Evolutionary conservation across 1,140 invertebrate species (phyloP).

Genomic region (Zaprionus camerounensis): DNA sequence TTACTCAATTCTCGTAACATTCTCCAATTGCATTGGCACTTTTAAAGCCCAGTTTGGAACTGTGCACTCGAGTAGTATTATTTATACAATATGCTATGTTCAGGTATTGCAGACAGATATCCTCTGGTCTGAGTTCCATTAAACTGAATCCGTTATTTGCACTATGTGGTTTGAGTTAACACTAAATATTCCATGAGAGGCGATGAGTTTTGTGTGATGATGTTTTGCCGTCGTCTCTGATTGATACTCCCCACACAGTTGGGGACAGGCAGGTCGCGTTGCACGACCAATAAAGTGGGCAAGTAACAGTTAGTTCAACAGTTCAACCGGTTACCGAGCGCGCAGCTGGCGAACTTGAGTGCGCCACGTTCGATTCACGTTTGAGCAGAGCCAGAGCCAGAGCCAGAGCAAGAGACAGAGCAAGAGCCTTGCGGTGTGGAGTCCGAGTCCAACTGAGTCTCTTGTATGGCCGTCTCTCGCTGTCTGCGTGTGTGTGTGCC

Average conservation of each 20-base stretch:
- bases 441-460: constrained; percentile 18
- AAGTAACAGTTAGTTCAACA: constrained; percentile 22
- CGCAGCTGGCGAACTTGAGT: constrained; percentile 75
- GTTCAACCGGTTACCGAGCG: constrained; percentile 63
- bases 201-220: constrained; percentile 11
- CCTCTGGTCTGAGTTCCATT: constrained; percentile 23
- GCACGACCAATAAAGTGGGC: constrained; percentile 7
- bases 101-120: not conserved
- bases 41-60: constrained; percentile 30
- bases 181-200: constrained; percentile 36
- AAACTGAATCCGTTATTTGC: constrained; percentile 37
- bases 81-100: constrained; percentile 14
- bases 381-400: constrained; percentile 45
- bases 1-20: constrained; percentile 29
- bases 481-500: constrained; percentile 28
- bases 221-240: constrained; percentile 46
- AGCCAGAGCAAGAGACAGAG: constrained; percentile 17
- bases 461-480: not conserved
- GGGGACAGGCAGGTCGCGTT: constrained; percentile 28
- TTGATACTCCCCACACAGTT: constrained; percentile 24
- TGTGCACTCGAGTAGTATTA: not conserved
- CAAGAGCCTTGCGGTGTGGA: constrained; percentile 32
- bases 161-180: not conserved
- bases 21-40: constrained; percentile 40
- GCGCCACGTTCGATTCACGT: constrained; percentile 78